Conservation (phyloP, 2,888 invertebrate species). For the Leptura quadrifasciata region DNA sequence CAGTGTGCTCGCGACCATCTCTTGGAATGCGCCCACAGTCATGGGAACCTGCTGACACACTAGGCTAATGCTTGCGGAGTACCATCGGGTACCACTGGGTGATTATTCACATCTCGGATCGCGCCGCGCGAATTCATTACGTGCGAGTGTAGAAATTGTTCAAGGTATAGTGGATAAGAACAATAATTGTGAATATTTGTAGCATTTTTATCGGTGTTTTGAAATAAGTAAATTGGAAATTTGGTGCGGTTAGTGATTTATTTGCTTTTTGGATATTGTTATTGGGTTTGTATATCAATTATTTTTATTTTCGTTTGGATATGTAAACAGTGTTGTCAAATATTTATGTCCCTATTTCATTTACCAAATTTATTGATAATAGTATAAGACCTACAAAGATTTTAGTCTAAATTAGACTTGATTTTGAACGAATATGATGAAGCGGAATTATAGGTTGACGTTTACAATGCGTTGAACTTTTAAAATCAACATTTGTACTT, state of each 20-base stretch:
- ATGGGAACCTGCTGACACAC: conserved; percentile 67
- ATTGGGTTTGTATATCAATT: conserved; percentile 4
- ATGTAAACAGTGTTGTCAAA: conserved; percentile 35
- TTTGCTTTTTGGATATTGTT: conserved; percentile 9
- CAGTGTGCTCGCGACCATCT: conserved; percentile 42
- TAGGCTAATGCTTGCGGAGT: conserved; percentile 47
- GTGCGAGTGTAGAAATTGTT: conserved; percentile 1
- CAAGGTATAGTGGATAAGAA: not conserved
- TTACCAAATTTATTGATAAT: too few species aligned
- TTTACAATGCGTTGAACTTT: too few species aligned
- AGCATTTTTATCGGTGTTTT: not conserved
- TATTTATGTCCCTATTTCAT: not conserved
- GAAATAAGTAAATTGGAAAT: not conserved
- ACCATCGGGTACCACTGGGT: conserved; percentile 31
- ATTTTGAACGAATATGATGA: too few species aligned
- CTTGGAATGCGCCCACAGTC: conserved; percentile 64
- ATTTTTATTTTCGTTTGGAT: not conserved
- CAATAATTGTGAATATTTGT: not conserved
- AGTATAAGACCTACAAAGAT: too few species aligned
- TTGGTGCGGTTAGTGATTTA: conserved; percentile 11
- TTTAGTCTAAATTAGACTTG: too few species aligned
- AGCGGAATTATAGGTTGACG: too few species aligned
- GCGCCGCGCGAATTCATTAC: conserved; percentile 23
- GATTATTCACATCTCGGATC: conserved; percentile 27
- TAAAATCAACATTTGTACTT: not conserved